Percentiles rank a stretch among this genome's conserved stretches.
phyloP scores from a whole-genome alignment of 92 coral and sea anemone genomes.

The Porites cylindrica region DNA sequence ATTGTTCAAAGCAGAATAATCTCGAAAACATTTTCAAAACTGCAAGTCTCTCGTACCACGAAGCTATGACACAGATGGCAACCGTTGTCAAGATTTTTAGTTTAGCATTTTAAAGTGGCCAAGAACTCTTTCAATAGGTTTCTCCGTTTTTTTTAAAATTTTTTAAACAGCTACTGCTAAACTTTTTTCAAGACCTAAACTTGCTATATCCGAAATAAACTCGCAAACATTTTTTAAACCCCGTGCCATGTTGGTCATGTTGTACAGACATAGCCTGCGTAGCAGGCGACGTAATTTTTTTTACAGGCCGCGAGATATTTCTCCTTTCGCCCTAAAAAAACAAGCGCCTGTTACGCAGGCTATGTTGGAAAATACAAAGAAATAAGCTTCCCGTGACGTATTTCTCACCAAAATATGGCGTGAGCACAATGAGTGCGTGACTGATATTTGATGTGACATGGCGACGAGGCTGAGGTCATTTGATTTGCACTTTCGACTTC shows the following conservation, averaged over 20 bases:
- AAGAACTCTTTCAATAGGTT: slow-evolving; percentile 9
- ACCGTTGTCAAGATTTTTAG: slow-evolving; percentile 10
- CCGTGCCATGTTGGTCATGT: not conserved
- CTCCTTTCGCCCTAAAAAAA: not conserved
- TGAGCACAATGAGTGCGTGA: slow-evolving; percentile 7
- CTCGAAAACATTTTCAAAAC: not conserved
- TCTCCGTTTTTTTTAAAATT: not conserved
- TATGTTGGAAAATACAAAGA: not conserved
- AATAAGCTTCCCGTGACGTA: slow-evolving; percentile 4
- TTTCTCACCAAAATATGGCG: slow-evolving; percentile 2
- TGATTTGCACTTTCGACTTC: too few relatives aligned
- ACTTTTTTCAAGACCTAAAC: slow-evolving; percentile 9
- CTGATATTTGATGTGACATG: not conserved
- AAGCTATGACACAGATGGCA: not conserved
- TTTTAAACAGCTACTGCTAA: slow-evolving; percentile 1
- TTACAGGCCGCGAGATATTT: slow-evolving; percentile 12
- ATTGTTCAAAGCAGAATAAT: not conserved
- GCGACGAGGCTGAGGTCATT: too few relatives aligned
- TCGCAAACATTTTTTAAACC: slow-evolving; percentile 5
- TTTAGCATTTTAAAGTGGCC: slow-evolving; percentile 4
- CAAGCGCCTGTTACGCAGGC: not conserved
- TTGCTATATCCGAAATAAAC: slow-evolving; percentile 10
- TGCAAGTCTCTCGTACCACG: not conserved
- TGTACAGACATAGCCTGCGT: slow-evolving; percentile 6
- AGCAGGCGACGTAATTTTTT: slow-evolving; percentile 7